Base-by-base conservation (phyloP, 2,888 invertebrate species). In the Drosophila stalkeri region DNA sequence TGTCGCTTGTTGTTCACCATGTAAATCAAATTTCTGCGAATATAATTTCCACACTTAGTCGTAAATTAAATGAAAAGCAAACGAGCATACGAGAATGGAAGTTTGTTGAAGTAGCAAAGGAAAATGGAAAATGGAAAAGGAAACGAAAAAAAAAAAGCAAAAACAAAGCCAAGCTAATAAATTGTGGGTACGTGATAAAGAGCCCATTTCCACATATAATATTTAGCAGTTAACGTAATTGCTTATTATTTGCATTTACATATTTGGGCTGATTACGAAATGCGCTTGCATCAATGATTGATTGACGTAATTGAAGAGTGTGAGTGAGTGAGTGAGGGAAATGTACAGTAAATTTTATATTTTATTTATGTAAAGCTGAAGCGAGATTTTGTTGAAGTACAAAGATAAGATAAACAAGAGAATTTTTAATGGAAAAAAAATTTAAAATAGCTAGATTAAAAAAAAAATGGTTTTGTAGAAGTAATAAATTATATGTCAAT, bases 21-120 rank as follows among this genome's bases (percentile, higher is more conserved):
- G 80, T 77, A 86, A 89, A 86, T 89, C 89, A 89, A 89, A 60
- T 66, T 79, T 80, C 77, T 76, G 66, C 64, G 72, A 52, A 68
- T 33, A 72, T 37, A 64, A 68, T 68, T 63, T 61, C 72, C 43
- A 68, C 67, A 75, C 43, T 64, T 70, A 66, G 47, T 43, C 27
- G 77, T 64, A 72, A 78, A 68, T 72, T 41, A 62, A 72, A 66
- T 72, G 56, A 75, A 67, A 72, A 57, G 35, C 60, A 72, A 75
- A 64, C 63, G 57, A 73, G 66, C 62, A 39, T 37, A 46, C 46
- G 27, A 23, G 20, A 18, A 31, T 43, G 63, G 52, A 46, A 56
- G 35, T 65, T 65, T 23, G 37, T 20, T 20, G 27, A 57, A 27
- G 39, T 8, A 16, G 14, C 41, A 37, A 37, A 49, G 49, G 16